Percentiles rank a stretch among this genome's conserved stretches.
phyloP scores from a whole-genome alignment of 37 sponge, comb jelly and placozoan genomes.

The Axinella damicornis region DNA sequence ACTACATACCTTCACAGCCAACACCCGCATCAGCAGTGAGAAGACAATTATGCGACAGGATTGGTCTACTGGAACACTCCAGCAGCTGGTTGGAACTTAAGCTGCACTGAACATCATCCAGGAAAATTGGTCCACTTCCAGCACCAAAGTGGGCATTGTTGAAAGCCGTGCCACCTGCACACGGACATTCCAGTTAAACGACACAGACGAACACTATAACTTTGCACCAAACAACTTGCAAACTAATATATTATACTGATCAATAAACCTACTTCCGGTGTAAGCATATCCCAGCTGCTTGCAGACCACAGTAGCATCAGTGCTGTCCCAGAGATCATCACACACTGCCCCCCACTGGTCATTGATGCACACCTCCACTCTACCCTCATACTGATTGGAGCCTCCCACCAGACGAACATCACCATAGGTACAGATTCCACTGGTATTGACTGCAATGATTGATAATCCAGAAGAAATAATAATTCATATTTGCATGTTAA shows the following conservation, averaged over 20 bases:
- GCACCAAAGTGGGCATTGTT: slow-evolving; percentile 14
- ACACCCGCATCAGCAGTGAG: neutral
- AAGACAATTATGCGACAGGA: neutral
- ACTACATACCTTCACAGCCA: neutral
- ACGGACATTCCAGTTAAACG: too few relatives aligned
- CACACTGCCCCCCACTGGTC: slow-evolving; percentile 29
- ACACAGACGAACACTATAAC: too few relatives aligned
- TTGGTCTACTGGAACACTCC: slow-evolving; percentile 2
- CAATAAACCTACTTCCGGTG: slow-evolving; percentile 4
- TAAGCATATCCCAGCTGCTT: slow-evolving; percentile 34
- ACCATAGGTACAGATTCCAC: neutral
- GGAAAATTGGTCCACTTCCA: slow-evolving; percentile 8
- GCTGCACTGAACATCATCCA: slow-evolving; percentile 18
- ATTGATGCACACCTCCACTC: slow-evolving; percentile 37
- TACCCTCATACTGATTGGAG: slow-evolving; percentile 25
- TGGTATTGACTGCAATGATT: neutral
- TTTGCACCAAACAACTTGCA: neutral
- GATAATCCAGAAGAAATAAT: neutral
- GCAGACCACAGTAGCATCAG: slow-evolving; percentile 29
- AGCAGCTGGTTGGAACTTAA: neutral
- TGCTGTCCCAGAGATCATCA: slow-evolving; percentile 7
- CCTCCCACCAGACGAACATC: slow-evolving; percentile 14
- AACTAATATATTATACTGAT: too few relatives aligned
- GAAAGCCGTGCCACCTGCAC: neutral
- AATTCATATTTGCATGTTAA: too few relatives aligned